Conservation (phyloP, 2,797 vertebrate genomes). For the Adelosebastes latens region DNA sequence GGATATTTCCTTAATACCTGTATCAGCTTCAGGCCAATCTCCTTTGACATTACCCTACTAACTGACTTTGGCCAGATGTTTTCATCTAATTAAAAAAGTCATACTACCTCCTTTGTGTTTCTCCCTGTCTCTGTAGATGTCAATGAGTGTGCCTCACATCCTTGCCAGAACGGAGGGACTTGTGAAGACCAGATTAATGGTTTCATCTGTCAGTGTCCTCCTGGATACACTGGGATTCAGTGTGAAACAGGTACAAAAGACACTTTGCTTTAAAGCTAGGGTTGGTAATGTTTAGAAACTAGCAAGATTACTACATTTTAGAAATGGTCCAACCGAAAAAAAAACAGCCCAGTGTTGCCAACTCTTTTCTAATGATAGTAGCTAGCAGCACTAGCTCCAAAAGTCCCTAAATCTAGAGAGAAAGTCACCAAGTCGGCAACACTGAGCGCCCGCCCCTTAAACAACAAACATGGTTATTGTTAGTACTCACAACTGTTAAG, state of each 20-base stretch:
- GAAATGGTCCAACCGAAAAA: no score
- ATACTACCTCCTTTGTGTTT: slow-evolving; percentile 51
- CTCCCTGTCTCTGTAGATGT: slow-evolving; percentile 83
- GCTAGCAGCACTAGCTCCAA: no score
- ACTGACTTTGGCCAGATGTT: slow-evolving; percentile 40
- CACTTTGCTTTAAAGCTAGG: not conserved
- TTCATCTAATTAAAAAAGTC: slow-evolving; percentile 55
- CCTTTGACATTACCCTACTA: slow-evolving; percentile 39
- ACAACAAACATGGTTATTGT: no score
- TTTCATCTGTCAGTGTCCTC: slow-evolving; percentile 88
- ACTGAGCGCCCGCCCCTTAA: no score
- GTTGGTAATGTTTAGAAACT: no score
- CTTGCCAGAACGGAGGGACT: slow-evolving; percentile 90
- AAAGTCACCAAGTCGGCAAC: no score
- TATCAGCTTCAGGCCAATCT: slow-evolving; percentile 40
- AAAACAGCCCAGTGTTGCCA: no score
- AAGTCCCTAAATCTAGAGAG: no score
- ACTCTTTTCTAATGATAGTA: no score
- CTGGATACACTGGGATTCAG: slow-evolving; percentile 85
- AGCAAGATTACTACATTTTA: no score
- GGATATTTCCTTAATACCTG: slow-evolving; percentile 67
- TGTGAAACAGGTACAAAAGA: slow-evolving; percentile 82
- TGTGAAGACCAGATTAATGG: slow-evolving; percentile 86
- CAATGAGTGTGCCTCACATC: slow-evolving; percentile 90
- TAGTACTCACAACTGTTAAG: no score